Conservation (phyloP, 2,113 vertebrate genomes). For the Crotalus helleri region DNA sequence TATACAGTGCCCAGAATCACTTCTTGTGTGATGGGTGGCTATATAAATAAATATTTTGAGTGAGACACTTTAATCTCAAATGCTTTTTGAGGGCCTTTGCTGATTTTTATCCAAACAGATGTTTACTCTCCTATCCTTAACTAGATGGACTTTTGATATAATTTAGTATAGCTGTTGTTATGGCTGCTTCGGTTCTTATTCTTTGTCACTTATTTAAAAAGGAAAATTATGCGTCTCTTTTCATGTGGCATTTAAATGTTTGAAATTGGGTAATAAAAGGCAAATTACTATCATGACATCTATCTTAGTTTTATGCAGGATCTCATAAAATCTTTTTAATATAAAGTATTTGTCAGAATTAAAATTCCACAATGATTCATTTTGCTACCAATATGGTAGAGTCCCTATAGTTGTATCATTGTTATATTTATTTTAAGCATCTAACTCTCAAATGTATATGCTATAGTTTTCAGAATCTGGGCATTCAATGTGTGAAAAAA, state of each 20-base stretch:
- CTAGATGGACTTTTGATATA: background rate
- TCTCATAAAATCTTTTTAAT: background rate
- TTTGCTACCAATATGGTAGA: background rate
- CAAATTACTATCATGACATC: background rate
- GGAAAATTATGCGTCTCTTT: background rate
- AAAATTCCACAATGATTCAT: background rate
- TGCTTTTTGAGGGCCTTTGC: background rate
- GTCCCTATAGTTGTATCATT: background rate
- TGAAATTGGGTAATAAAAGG: background rate
- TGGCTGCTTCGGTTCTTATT: background rate
- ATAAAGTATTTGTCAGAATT: background rate
- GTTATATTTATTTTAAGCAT: conserved; percentile 18
- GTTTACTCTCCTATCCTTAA: background rate
- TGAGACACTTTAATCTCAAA: background rate
- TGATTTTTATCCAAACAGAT: background rate
- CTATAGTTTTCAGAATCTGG: conserved; percentile 95
- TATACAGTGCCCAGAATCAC: background rate
- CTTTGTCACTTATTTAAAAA: background rate
- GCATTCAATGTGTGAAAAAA: conserved; percentile 96
- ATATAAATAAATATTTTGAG: background rate
- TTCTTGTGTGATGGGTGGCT: background rate
- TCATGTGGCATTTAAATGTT: background rate
- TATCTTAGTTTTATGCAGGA: background rate
- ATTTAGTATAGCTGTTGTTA: background rate
- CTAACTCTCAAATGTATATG: conserved; percentile 16